Percentiles rank a stretch among this genome's conserved stretches.
These are phyloP conservation scores for Melanchra persicariae DNA, from an alignment of 2,888 invertebrate genomes.

Conservation along the genomic window DNA sequence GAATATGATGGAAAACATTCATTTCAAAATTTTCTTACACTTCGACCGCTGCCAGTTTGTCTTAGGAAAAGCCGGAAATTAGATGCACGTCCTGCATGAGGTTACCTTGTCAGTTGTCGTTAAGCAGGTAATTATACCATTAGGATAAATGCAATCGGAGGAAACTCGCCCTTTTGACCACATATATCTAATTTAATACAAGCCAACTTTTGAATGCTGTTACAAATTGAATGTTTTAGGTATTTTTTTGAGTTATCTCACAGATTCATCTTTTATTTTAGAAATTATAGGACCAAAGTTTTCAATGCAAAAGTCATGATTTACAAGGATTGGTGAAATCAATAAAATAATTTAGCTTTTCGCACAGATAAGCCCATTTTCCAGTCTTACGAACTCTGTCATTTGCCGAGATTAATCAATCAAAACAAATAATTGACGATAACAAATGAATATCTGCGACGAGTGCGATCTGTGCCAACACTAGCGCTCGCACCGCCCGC, in stretches of 20 bases:
- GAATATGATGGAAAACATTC: not conserved
- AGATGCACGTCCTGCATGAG: too few species aligned
- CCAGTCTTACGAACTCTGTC: conserved; percentile 43
- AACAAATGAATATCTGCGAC: conserved; percentile 50
- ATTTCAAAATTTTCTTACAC: not conserved
- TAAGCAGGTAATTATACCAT: too few species aligned
- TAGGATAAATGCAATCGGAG: too few species aligned
- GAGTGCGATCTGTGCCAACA: conserved; percentile 71
- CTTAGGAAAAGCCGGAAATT: not conserved
- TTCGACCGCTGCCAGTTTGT: not conserved
- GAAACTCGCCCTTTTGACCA: too few species aligned
- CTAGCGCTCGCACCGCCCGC: conserved; percentile 73
- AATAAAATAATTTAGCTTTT: conserved; percentile 4
- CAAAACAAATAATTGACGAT: conserved; percentile 58
- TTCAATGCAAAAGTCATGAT: not conserved
- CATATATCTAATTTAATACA: not conserved
- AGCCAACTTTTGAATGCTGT: not conserved
- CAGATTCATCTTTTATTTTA: not conserved
- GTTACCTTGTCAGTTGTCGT: not conserved
- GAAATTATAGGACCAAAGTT: not conserved
- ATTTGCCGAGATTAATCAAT: conserved; percentile 50
- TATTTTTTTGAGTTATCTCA: not conserved
- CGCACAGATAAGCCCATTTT: conserved; percentile 27
- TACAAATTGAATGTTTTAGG: not conserved
- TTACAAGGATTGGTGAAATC: not conserved